A percentile compares a stretch with the other conserved stretches of the same genome.
Conservation (phyloP, 2,113 vertebrate genomes). For the Martes martes region DNA sequence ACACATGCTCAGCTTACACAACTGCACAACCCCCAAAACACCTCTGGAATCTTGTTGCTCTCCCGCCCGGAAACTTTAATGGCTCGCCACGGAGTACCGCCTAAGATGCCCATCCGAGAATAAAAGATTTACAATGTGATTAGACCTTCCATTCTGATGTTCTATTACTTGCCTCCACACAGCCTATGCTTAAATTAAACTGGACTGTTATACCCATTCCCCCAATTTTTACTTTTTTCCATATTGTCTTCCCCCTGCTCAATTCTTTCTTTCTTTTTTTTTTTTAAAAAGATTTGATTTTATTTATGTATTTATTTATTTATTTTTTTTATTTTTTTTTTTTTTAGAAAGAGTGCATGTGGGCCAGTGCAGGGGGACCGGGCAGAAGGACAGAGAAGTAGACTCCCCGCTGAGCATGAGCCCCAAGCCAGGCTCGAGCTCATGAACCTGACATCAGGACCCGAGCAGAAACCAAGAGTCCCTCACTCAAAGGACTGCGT, state of each 20-base stretch:
- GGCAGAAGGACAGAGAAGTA: not conserved
- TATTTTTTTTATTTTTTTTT: no score
- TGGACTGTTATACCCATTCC: not conserved
- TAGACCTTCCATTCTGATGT: not conserved
- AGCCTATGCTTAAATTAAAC: accelerated
- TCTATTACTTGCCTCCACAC: not conserved
- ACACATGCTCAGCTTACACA: no score
- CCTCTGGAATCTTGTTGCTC: not conserved
- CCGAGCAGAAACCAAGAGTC: not conserved
- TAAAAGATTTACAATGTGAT: not conserved
- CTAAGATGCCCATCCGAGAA: not conserved
- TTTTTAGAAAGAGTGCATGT: not conserved
- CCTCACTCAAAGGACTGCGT: not conserved
- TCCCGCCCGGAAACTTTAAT: not conserved
- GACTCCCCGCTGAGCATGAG: not conserved
- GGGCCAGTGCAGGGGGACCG: no score
- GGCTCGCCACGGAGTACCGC: not conserved
- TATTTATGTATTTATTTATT: not conserved
- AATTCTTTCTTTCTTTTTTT: not conserved
- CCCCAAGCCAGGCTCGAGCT: not conserved
- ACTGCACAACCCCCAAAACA: accelerated
- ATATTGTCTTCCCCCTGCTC: not conserved
- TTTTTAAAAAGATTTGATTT: not conserved
- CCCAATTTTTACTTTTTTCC: not conserved
- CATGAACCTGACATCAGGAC: not conserved